These are phyloP conservation scores for Enhydra lutris DNA, from an alignment of 2,113 vertebrate species.

Conservation along the genomic window DNA sequence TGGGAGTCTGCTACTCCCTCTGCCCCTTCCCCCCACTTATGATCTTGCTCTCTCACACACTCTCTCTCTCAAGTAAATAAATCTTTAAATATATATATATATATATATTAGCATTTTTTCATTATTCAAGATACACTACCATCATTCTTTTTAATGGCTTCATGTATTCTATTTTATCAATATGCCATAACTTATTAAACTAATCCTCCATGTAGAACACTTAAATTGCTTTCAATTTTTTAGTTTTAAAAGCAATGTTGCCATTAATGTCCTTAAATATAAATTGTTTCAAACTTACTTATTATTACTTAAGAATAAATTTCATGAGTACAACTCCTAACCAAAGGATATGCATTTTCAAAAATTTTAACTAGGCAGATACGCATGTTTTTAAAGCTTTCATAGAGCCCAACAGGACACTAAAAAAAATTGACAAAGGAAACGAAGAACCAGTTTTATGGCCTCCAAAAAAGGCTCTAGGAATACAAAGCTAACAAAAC, in stretches of 20 bases:
- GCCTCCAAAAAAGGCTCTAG: not conserved
- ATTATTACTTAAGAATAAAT: not conserved
- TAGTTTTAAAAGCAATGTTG: not conserved
- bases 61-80: too few relatives aligned
- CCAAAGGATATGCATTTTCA: not conserved
- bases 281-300: not conserved
- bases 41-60: too few relatives aligned
- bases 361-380: not conserved
- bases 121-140: not conserved
- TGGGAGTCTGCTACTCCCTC: too few relatives aligned
- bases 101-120: not conserved
- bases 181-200: not conserved
- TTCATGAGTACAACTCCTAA: conserved; percentile 5
- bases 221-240: not conserved
- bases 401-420: not conserved
- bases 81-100: too few relatives aligned
- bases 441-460: not conserved
- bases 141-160: not conserved
- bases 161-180: not conserved
- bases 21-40: too few relatives aligned
- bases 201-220: not conserved
- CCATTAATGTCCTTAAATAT: not conserved
- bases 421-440: not conserved
- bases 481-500: not conserved
- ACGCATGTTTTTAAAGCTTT: not conserved